Evolutionary conservation across 2,797 vertebrate species (phyloP).

Genomic region (Sternarchorhynchus goeldii): DNA sequence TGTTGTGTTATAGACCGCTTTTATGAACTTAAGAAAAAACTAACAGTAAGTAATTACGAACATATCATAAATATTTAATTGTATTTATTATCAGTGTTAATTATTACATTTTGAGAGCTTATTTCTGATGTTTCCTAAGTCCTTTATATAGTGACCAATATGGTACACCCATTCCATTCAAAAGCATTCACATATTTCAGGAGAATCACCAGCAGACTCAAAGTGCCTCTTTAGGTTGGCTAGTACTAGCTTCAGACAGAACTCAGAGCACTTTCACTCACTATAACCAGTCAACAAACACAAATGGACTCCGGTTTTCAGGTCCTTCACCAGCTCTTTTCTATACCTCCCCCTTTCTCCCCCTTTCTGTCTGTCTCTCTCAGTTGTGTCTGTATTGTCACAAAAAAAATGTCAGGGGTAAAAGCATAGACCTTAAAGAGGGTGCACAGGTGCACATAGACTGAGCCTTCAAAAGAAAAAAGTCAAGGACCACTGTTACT

Average conservation of each 20-base stretch:
- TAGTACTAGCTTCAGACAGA: slow-evolving; percentile 32
- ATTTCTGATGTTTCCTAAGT: no score
- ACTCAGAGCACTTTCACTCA: slow-evolving; percentile 32
- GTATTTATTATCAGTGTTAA: no score
- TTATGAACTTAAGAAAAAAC: no score
- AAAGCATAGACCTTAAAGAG: slow-evolving; percentile 28
- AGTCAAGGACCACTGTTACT: slow-evolving; percentile 38
- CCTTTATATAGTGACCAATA: no score
- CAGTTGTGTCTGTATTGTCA: slow-evolving; percentile 30
- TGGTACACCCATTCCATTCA: not conserved
- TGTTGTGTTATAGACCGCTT: no score
- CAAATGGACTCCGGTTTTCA: slow-evolving; percentile 46
- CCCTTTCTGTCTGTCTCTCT: not conserved
- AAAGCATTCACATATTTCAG: not conserved
- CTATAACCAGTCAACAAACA: slow-evolving; percentile 29
- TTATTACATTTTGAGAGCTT: no score
- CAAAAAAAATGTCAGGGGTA: slow-evolving; percentile 31
- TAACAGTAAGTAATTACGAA: no score
- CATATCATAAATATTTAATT: no score
- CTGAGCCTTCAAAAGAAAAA: slow-evolving; percentile 28
- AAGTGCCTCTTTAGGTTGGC: slow-evolving; percentile 29
- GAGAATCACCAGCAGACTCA: slow-evolving; percentile 13
- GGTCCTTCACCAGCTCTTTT: slow-evolving; percentile 32
- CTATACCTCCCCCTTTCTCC: not conserved
- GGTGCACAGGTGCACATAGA: slow-evolving; percentile 49